These are phyloP conservation scores for Hyalella azteca DNA, from an alignment of 2,888 invertebrate species.

Conservation along the genomic window DNA sequence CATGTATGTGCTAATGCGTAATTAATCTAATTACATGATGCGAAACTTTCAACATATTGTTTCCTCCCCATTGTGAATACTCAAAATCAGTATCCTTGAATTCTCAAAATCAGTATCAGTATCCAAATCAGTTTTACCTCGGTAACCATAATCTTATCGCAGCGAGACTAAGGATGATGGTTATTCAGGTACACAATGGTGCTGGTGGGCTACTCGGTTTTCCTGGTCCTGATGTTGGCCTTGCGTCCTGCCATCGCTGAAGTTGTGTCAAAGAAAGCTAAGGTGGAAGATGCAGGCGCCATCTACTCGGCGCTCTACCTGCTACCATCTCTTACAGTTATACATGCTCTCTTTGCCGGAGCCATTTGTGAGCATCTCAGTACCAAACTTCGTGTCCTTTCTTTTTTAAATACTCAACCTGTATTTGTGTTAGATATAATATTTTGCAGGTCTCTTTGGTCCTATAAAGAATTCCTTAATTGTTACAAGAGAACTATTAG, in stretches of 20 bases:
- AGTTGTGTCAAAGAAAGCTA: conserved; percentile 61
- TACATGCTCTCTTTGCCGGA: conserved; percentile 89
- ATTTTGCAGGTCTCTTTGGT: not conserved
- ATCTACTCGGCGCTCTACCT: conserved; percentile 95
- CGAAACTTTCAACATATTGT: no score
- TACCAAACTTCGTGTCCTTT: not conserved
- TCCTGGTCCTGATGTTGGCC: conserved; percentile 78
- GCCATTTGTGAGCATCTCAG: conserved; percentile 72
- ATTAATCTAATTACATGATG: no score
- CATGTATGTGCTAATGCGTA: conserved; percentile 72
- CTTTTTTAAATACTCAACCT: not conserved
- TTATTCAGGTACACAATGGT: conserved; percentile 93
- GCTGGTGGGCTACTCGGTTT: conserved; percentile 85
- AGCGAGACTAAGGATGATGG: no score
- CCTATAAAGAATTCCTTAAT: not conserved
- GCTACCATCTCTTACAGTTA: conserved; percentile 82
- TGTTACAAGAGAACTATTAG: no score
- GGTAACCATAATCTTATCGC: no score
- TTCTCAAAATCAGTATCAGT: no score
- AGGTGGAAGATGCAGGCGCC: conserved; percentile 64
- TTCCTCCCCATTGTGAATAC: no score
- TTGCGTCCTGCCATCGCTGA: conserved; percentile 74
- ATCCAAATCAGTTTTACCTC: no score
- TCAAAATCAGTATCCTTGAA: no score
- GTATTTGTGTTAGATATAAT: not conserved